Evolutionary conservation across 1,140 invertebrate genomes (phyloP).

Genomic region (Drosophila sp.): DNA sequence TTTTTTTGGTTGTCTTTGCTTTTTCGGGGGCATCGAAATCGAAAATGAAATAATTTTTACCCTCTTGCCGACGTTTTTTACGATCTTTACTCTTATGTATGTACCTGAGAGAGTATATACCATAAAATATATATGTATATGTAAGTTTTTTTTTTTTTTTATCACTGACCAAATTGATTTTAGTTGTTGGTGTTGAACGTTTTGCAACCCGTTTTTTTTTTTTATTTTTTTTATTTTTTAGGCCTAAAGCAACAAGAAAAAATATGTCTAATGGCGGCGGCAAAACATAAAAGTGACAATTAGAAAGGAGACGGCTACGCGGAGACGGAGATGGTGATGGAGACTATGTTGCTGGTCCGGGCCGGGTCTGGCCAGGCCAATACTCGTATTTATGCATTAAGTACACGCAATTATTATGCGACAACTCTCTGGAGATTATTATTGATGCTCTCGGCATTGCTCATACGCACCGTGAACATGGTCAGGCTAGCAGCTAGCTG

Average conservation of each 20-base stretch:
- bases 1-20: neutral
- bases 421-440: slow-evolving; percentile 77
- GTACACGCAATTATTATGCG: slow-evolving; percentile 80
- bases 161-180: slow-evolving; percentile 64
- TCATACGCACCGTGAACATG: slow-evolving; percentile 76
- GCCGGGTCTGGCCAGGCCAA: slow-evolving; percentile 29
- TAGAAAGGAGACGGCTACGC: slow-evolving; percentile 62
- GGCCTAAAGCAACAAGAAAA: slow-evolving; percentile 53
- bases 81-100: slow-evolving; percentile 18
- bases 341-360: slow-evolving; percentile 31
- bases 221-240: slow-evolving; percentile 28
- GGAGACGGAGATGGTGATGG: slow-evolving; percentile 35
- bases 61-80: slow-evolving; percentile 30
- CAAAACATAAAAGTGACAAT: slow-evolving; percentile 70
- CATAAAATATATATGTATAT: slow-evolving; percentile 51
- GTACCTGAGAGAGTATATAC: slow-evolving; percentile 19
- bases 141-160: slow-evolving; percentile 33
- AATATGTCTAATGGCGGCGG: slow-evolving; percentile 45
- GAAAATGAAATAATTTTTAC: slow-evolving; percentile 67
- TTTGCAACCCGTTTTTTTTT: slow-evolving; percentile 10
- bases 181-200: slow-evolving; percentile 40
- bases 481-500: slow-evolving; percentile 31
- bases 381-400: slow-evolving; percentile 73
- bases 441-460: slow-evolving; percentile 64
- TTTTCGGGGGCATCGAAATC: slow-evolving; percentile 53